These are phyloP conservation scores for Cynocephalus volans DNA, from an alignment of 2,113 vertebrate genomes.

Conservation along the genomic window DNA sequence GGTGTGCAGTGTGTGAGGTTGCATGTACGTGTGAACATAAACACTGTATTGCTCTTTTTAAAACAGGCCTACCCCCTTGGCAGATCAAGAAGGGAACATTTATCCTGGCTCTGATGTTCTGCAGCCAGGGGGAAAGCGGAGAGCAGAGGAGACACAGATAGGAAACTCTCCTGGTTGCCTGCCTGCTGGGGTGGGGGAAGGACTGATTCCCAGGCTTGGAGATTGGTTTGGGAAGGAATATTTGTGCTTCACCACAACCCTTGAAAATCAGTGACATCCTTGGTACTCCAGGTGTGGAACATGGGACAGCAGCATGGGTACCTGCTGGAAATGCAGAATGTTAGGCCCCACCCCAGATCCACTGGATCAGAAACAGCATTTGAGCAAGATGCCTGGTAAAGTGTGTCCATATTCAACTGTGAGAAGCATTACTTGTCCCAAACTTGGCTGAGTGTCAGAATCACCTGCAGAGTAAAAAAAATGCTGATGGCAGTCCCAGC, in stretches of 20 bases:
- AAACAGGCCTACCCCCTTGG: background rate
- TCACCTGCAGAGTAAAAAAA: background rate
- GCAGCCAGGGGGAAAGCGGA: background rate
- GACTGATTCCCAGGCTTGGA: background rate
- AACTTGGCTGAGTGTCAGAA: background rate
- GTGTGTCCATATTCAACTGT: background rate
- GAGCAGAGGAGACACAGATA: background rate
- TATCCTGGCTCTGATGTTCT: background rate
- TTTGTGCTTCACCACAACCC: background rate
- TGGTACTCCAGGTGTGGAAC: background rate
- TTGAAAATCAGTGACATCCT: background rate
- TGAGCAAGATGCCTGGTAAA: background rate
- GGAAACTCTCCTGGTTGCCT: background rate
- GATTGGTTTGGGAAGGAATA: background rate
- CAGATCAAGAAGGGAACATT: background rate
- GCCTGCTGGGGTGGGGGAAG: background rate
- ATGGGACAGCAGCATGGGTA: accelerated
- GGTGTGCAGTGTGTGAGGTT: background rate
- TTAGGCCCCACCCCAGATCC: background rate
- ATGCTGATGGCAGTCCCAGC: too few relatives aligned
- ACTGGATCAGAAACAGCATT: background rate
- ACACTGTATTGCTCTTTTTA: background rate
- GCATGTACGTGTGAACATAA: background rate
- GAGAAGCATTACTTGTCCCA: background rate
- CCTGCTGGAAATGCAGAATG: background rate